Percentiles rank a stretch among this genome's conserved stretches.
Conservation (phyloP, 2,888 invertebrate genomes). For the Encarsia formosa region DNA sequence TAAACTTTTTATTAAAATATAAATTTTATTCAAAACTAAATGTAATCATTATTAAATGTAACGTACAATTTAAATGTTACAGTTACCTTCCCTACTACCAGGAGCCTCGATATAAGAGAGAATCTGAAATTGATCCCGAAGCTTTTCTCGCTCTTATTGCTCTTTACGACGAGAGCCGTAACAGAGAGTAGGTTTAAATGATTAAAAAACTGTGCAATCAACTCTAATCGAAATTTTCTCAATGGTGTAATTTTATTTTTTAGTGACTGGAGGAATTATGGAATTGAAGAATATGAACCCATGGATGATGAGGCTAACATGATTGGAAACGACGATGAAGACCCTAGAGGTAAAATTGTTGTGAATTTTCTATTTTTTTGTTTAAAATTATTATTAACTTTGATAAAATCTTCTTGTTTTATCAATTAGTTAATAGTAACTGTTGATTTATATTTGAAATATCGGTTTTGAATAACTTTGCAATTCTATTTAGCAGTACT, state of each 20-base stretch:
- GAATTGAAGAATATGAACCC: constrained; percentile 44
- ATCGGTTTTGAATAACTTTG: no score
- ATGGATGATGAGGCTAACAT: constrained; percentile 40
- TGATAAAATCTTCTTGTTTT: no score
- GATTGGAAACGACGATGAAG: constrained; percentile 42
- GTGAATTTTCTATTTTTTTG: not conserved
- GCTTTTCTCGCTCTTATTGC: constrained; percentile 47
- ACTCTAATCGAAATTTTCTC: no score
- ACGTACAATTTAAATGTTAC: no score
- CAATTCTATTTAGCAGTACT: no score
- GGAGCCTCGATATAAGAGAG: constrained; percentile 47
- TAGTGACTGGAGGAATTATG: constrained; percentile 43
- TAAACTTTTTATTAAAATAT: no score
- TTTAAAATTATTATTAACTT: no score
- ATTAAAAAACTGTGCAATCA: no score
- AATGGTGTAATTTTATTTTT: constrained; percentile 16
- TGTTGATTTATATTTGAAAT: no score
- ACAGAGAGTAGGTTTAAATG: constrained; percentile 20
- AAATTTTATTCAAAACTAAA: no score
- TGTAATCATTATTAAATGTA: no score
- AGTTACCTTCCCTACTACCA: constrained; percentile 41
- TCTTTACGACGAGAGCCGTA: constrained; percentile 47
- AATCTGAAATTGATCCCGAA: constrained; percentile 44
- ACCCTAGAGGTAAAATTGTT: constrained; percentile 35
- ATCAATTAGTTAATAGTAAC: no score